A percentile compares a stretch with the other conserved stretches of the same genome.
Evolutionary conservation across 1,140 invertebrate species (phyloP).

Genomic region (Philaenus spumarius): DNA sequence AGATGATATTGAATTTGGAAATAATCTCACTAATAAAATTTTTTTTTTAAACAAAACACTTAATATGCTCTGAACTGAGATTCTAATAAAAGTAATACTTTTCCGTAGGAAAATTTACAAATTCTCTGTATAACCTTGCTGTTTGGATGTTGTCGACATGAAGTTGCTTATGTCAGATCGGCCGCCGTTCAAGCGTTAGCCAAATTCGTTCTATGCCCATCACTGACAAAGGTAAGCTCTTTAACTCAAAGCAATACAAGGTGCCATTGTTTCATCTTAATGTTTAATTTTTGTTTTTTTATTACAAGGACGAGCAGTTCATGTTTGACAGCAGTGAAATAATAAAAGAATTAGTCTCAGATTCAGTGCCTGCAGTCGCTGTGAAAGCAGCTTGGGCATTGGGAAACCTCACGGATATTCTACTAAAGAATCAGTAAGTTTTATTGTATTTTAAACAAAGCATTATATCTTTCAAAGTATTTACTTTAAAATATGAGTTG

Average conservation of each 20-base stretch:
- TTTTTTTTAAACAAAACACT: not conserved
- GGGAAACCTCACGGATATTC: slow-evolving; percentile 72
- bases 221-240: slow-evolving; percentile 41
- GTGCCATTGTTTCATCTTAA: too few species aligned
- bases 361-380: slow-evolving; percentile 56
- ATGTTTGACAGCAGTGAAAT: slow-evolving; percentile 62
- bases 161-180: slow-evolving; percentile 60
- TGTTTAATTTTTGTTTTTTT: too few species aligned
- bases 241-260: too few species aligned
- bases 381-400: slow-evolving; percentile 78
- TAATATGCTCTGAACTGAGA: slow-evolving; percentile 41
- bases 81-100: too few species aligned
- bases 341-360: slow-evolving; percentile 52
- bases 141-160: slow-evolving; percentile 62
- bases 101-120: slow-evolving; percentile 44
- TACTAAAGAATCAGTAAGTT: slow-evolving; percentile 54
- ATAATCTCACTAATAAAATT: not conserved
- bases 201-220: slow-evolving; percentile 58
- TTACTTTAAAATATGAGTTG: too few species aligned
- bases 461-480: too few species aligned
- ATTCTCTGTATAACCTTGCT: slow-evolving; percentile 64
- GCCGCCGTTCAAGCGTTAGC: slow-evolving; percentile 69
- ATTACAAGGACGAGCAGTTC: slow-evolving; percentile 49
- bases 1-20: slow-evolving; percentile 5
- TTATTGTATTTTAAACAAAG: too few species aligned